Base-by-base conservation (phyloP, 92 coral and sea anemone species). In the Siderastrea siderea region DNA sequence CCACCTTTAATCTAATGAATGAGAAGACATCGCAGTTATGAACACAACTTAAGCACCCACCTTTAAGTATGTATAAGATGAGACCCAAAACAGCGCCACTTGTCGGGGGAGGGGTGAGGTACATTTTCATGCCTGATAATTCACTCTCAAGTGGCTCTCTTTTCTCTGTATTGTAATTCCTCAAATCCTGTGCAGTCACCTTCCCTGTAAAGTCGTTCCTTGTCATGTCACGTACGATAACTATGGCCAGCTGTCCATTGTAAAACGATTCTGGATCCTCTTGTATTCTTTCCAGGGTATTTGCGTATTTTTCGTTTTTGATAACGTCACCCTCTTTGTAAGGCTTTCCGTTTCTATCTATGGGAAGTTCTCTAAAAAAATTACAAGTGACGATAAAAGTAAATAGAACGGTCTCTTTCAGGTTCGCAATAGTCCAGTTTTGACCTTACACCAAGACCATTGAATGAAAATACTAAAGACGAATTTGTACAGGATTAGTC, bases 1-100 rank as follows among this genome's bases (percentile, higher is more conserved):
- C 38, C 38, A 26, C 38, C 38, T 26, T 26, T 26, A 26, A 26
- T 26, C 38, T 26, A 26, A 26, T 26, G 38, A 26, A 26, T 26
- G 38, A 26, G 38, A 26, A 26, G 38, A 26, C 38, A 26, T 26
- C 38, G 38, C 38, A 26, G 38, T 26, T 26, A 26, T 26, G 38
- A 26, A 26, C 38, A 26, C 38, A 26, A 26, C 38, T 26, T 26
- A 26, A 26, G 38, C 38, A 26, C 90, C 62, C 51, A 95, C 95
- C 96, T 88, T 89, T 90, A 4, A 95, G 62, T 50, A 95, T 95
- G 70, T 95, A 93, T 82, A 95, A 71, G 54, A 95, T 93, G 5
- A 94, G 95, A 11, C 93, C 88, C 11, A 93, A 79, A 14, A 95
- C 98, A 14, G 96, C 74, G 9, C 98, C 98, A 55, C 96, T 86